These are phyloP conservation scores for Drosophila gaucha DNA, from an alignment of 2,888 invertebrate genomes.

Conservation along the genomic window DNA sequence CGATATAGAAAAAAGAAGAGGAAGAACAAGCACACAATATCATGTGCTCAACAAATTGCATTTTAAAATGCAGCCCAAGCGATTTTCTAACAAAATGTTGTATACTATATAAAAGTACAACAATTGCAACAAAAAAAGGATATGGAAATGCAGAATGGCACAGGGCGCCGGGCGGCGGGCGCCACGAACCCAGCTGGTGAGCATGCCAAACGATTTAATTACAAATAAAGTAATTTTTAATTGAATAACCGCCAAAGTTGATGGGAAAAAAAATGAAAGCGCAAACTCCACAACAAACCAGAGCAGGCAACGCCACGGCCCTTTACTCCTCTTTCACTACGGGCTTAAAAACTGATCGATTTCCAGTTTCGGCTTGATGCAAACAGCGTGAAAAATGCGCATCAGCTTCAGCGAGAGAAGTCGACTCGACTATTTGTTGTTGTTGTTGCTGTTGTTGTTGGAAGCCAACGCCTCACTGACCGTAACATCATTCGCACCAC, in stretches of 20 bases:
- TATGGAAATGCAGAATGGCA: conserved; percentile 31
- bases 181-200: conserved; percentile 48
- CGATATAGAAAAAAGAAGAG: conserved; percentile 42
- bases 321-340: neutral
- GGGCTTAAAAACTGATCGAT: conserved; percentile 64
- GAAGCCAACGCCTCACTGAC: conserved; percentile 24
- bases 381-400: conserved; percentile 50
- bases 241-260: conserved; percentile 82
- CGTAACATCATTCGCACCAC: conserved; percentile 54
- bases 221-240: conserved; percentile 84
- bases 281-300: conserved; percentile 24
- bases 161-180: neutral
- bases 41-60: conserved; percentile 64
- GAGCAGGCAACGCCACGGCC: conserved; percentile 3
- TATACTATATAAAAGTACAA: conserved; percentile 29
- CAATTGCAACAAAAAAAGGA: conserved; percentile 18
- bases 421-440: conserved; percentile 11
- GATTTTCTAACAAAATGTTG: conserved; percentile 60
- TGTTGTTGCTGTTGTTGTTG: conserved; percentile 8
- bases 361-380: conserved; percentile 48
- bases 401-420: conserved; percentile 30
- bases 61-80: conserved; percentile 71
- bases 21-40: too few species aligned
- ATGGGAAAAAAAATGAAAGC: conserved; percentile 70
- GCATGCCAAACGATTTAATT: conserved; percentile 79